Percentiles rank a stretch among this genome's conserved stretches.
Conservation (phyloP, 2,797 vertebrate species). For the Sandelia bainsii region DNA sequence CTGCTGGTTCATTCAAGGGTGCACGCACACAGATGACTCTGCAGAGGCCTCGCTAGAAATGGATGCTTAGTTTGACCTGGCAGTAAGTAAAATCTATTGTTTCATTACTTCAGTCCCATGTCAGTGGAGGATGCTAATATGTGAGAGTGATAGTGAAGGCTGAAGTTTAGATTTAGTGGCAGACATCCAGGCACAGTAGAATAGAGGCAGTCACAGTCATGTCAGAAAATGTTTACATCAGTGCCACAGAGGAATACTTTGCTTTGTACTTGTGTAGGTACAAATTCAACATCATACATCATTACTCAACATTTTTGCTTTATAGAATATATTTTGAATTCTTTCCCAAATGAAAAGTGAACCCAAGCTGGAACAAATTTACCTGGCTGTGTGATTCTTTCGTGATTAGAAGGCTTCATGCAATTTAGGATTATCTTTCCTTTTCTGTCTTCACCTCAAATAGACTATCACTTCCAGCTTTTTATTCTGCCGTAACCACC, state of each 20-base stretch:
- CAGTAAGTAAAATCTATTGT: conserved; percentile 81
- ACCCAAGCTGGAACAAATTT: conserved; percentile 1
- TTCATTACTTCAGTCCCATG: conserved; percentile 62
- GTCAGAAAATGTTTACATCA: conserved; percentile 61
- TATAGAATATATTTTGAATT: conserved; percentile 24
- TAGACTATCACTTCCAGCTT: conserved; percentile 12
- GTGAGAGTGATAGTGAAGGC: conserved; percentile 61
- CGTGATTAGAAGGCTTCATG: conserved; percentile 22
- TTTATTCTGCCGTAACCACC: conserved; percentile 20
- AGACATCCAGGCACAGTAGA: conserved; percentile 40
- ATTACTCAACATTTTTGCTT: conserved; percentile 34
- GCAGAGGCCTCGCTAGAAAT: conserved; percentile 62
- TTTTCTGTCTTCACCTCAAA: conserved; percentile 16
- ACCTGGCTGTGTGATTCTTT: conserved; percentile 19
- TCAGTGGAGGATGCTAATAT: conserved; percentile 64
- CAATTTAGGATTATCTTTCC: conserved; percentile 8
- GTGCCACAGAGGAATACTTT: conserved; percentile 16
- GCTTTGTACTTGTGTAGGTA: conserved; percentile 15
- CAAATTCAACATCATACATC: conserved; percentile 39
- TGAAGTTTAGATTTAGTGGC: conserved; percentile 50
- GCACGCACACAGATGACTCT: conserved; percentile 58
- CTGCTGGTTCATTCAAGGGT: conserved; percentile 72
- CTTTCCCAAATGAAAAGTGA: conserved; percentile 11
- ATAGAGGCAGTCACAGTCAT: conserved; percentile 35
- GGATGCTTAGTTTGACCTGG: conserved; percentile 72